Percentiles rank a stretch among this genome's conserved stretches.
Evolutionary conservation across 2,888 invertebrate genomes (phyloP).

Genomic region (Catocala sponsa): DNA sequence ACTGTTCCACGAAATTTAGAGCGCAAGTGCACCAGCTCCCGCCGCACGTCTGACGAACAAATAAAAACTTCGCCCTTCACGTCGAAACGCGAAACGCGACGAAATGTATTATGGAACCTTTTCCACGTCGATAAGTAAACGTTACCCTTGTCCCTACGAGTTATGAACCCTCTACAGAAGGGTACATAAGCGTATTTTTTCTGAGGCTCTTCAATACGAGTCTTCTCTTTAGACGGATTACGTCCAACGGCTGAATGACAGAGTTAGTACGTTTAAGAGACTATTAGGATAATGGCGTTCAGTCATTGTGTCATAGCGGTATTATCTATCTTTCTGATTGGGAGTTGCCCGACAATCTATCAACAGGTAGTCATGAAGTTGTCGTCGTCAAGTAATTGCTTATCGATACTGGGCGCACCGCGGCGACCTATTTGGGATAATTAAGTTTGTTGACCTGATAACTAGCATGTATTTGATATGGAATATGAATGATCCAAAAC

Average conservation of each 20-base stretch:
- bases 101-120: constrained; percentile 79
- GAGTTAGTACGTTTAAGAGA: constrained; percentile 63
- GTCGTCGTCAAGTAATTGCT: constrained; percentile 36
- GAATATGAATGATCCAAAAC: not conserved
- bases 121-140: constrained; percentile 85
- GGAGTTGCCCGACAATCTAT: constrained; percentile 31
- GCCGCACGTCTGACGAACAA: constrained; percentile 61
- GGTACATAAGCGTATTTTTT: constrained; percentile 70
- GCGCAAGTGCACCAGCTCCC: constrained; percentile 49
- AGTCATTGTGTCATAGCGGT: constrained; percentile 56
- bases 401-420: constrained; percentile 29
- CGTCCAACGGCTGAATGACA: constrained; percentile 50
- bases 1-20: constrained; percentile 63
- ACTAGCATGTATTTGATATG: not conserved
- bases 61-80: constrained; percentile 70
- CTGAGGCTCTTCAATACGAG: constrained; percentile 50
- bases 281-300: constrained; percentile 63
- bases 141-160: constrained; percentile 78
- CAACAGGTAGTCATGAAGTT: constrained; percentile 43
- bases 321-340: constrained; percentile 48
- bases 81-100: constrained; percentile 62
- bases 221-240: constrained; percentile 57
- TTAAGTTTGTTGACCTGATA: constrained; percentile 16
- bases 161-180: constrained; percentile 73
- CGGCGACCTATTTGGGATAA: constrained; percentile 22